Percentiles rank a stretch among this genome's conserved stretches.
Conservation (phyloP, 2,888 invertebrate species). For the Prosopocoilus inquinatus region DNA sequence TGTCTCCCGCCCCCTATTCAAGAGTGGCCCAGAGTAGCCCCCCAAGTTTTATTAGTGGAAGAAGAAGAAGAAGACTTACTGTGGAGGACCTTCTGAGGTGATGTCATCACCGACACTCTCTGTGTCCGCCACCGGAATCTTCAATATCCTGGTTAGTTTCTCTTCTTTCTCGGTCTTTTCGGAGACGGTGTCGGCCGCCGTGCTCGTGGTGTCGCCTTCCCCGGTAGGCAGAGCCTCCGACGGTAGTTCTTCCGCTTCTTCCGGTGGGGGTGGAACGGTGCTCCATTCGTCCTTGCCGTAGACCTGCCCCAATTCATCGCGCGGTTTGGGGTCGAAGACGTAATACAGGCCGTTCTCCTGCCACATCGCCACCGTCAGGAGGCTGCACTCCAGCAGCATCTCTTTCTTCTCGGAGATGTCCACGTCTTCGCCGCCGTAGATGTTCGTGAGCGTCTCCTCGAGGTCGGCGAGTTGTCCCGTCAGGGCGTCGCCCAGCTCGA, state of each 20-base stretch:
- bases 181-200: not conserved
- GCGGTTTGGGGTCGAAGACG: conserved; percentile 45
- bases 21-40: no score
- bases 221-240: not conserved
- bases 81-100: not conserved
- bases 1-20: no score
- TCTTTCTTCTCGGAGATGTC: conserved; percentile 22
- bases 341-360: conserved; percentile 39
- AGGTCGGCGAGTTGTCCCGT: conserved; percentile 14
- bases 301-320: conserved; percentile 41
- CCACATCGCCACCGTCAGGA: conserved; percentile 42
- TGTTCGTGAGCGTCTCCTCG: conserved; percentile 1
- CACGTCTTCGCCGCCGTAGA: not conserved
- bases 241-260: not conserved
- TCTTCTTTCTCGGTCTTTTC: not conserved
- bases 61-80: no score
- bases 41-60: no score
- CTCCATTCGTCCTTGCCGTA: conserved; percentile 46
- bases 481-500: conserved; percentile 22
- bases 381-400: conserved; percentile 36
- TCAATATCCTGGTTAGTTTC: not conserved
- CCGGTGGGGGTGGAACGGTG: conserved; percentile 10
- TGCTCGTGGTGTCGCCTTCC: not conserved
- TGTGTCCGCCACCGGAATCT: not conserved
- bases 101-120: not conserved